A percentile compares a stretch with the other conserved stretches of the same genome.
Evolutionary conservation across 2,113 vertebrate species (phyloP).

Genomic region (Morone chrysops): DNA sequence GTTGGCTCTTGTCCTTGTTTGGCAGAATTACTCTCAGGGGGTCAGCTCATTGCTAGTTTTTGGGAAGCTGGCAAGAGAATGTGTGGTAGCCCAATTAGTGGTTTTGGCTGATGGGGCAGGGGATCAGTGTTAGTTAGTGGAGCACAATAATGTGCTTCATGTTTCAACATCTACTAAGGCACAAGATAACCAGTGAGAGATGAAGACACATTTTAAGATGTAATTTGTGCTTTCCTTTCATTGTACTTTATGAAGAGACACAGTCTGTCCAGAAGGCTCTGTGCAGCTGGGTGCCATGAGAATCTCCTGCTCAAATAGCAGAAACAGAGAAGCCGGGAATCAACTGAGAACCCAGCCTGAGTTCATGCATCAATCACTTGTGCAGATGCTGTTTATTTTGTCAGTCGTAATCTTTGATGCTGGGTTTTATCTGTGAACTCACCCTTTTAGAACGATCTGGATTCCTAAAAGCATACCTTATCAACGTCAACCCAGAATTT

Average conservation of each 20-base stretch:
- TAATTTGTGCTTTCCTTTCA: conserved; percentile 15
- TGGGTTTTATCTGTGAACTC: conserved; percentile 21
- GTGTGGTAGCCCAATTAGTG: conserved; percentile 68
- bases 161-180: conserved; percentile 33
- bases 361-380: conserved; percentile 52
- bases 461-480: conserved; percentile 15
- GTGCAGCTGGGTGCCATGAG: conserved; percentile 16
- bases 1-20: conserved; percentile 64
- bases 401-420: conserved; percentile 20
- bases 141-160: conserved; percentile 45
- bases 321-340: conserved; percentile 51
- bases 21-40: conserved; percentile 50
- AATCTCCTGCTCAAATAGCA: conserved; percentile 26
- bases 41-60: conserved; percentile 53
- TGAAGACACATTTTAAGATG: conserved; percentile 34
- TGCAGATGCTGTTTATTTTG: conserved; percentile 55
- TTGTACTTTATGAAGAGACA: not conserved
- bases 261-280: not conserved
- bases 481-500: conserved; percentile 13
- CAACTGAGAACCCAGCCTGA: conserved; percentile 9
- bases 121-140: conserved; percentile 58
- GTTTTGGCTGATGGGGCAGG: conserved; percentile 63
- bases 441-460: conserved; percentile 11
- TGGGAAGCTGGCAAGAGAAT: conserved; percentile 44
- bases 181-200: conserved; percentile 34